phyloP scores from a whole-genome alignment of 1,140 invertebrate genomes.

The Gerris buenoi region DNA sequence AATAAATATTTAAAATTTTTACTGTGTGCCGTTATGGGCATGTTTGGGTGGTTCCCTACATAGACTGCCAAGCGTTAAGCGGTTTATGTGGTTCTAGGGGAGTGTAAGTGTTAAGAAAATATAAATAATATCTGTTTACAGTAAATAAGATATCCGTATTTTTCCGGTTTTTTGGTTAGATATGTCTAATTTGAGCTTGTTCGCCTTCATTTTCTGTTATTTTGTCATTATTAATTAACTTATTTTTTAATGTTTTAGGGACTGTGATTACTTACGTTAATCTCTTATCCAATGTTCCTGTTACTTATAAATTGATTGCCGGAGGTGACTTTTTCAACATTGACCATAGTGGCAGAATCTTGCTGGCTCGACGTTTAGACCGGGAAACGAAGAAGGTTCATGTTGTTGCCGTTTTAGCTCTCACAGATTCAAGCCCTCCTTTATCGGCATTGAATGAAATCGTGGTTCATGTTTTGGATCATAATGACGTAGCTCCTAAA shows the following conservation, averaged over 20 bases:
- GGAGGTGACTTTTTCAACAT: conserved; percentile 52
- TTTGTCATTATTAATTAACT: no score
- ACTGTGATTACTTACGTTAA: conserved; percentile 46
- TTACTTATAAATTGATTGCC: conserved; percentile 51
- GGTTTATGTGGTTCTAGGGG: no score
- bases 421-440: conserved; percentile 55
- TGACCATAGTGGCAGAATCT: conserved; percentile 54
- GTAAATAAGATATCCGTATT: no score
- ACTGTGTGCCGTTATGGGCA: no score
- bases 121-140: no score
- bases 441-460: conserved; percentile 58
- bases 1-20: no score
- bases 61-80: no score
- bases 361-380: conserved; percentile 54
- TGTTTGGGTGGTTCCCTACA: no score
- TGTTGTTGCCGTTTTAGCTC: conserved; percentile 61
- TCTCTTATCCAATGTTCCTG: conserved; percentile 39
- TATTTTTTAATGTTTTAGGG: conserved; percentile 25
- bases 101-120: no score
- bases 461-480: conserved; percentile 65
- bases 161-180: no score
- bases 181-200: no score
- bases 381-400: conserved; percentile 56
- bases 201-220: no score
- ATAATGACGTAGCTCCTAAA: conserved; percentile 75